Base-by-base conservation (phyloP, 2,113 vertebrate genomes). In the Perccottus glenii region DNA sequence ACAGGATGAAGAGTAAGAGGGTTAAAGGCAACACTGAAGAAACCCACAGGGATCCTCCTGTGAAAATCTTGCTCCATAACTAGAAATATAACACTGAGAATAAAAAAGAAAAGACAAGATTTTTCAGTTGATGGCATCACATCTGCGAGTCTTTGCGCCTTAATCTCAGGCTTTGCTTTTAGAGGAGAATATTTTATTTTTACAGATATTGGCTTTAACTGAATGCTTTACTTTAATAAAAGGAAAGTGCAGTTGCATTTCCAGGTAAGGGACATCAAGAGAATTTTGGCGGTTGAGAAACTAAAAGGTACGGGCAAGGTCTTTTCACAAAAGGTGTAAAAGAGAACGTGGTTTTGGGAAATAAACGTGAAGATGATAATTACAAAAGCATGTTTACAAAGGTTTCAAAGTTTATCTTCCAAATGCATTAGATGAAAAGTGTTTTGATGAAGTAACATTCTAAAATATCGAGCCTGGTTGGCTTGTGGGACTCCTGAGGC, bases 101-200 rank as follows among this genome's bases (percentile, higher is more conserved):
- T 73, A 57, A 73, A 75, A 75, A 64, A 73, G 61, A 81, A 76
- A 55, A 50, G 66, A 60, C 68, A 14, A 70, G 59, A 78, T 74
- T 81, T 80, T 75, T 79, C 75, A 79, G 84, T 72, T 75, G 78
- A 88, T 82, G 77, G 70, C 73, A 80, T 81, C 80, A 79, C 60
- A 78, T 86, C 65, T 69, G 16, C 51, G 73, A 78, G 47, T 57
- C 60, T 58, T 64, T 40, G 58, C 9, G 50, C 68, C 64, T 19
- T 38, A 12, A 69, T 73, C 66, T 72, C 35, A 32, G 70, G 66
- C 68, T 80, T 73, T 55, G 33, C 52, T 55, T 55, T 27, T 65
- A 42, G 72, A 27, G 50, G 53, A 48, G 46, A 61, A 59, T 65
- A 56, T 78, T 77, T 87, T 59, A 85, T 85, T 86, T 75, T 63